Conservation (phyloP, 2,888 invertebrate species). For the Drosophila pullipes region DNA sequence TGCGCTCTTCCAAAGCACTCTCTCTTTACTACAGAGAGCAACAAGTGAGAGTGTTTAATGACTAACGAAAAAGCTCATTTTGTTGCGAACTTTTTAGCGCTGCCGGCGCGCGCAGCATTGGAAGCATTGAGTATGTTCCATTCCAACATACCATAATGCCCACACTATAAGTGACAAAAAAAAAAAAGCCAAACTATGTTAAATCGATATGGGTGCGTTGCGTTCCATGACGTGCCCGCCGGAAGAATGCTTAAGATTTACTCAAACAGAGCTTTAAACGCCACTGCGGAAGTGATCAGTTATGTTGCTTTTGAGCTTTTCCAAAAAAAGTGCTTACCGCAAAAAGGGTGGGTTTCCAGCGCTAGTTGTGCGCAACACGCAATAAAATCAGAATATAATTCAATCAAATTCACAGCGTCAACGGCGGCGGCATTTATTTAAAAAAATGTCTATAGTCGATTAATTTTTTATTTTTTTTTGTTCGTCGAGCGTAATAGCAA, state of each 20-base stretch:
- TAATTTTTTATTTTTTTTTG: conserved; percentile 23
- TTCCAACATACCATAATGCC: conserved; percentile 51
- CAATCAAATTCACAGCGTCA: conserved; percentile 7
- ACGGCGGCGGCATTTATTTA: not conserved
- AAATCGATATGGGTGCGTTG: conserved; percentile 52
- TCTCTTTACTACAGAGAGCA: conserved; percentile 4
- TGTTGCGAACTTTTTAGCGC: conserved; percentile 51
- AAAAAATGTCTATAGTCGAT: conserved; percentile 8
- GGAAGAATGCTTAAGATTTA: conserved; percentile 1
- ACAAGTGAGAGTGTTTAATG: conserved; percentile 1
- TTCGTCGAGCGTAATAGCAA: conserved; percentile 62
- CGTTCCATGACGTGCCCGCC: conserved; percentile 17
- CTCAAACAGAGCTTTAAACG: conserved; percentile 12
- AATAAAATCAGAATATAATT: conserved; percentile 5
- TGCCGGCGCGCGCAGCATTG: conserved; percentile 47
- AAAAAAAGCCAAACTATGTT: conserved; percentile 27
- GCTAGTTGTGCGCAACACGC: conserved; percentile 16
- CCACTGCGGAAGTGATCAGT: not conserved
- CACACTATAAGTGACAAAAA: not conserved
- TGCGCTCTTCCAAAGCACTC: conserved; percentile 11
- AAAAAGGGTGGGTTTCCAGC: conserved; percentile 21
- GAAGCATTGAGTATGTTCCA: conserved; percentile 36
- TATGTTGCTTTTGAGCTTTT: conserved; percentile 6
- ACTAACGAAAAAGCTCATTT: conserved; percentile 40
- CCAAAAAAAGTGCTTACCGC: conserved; percentile 43